Evolutionary conservation across 2,797 vertebrate genomes (phyloP), one percentile per base, ranked within the genome.

Genomic region (Peromyscus eremicus): DNA sequence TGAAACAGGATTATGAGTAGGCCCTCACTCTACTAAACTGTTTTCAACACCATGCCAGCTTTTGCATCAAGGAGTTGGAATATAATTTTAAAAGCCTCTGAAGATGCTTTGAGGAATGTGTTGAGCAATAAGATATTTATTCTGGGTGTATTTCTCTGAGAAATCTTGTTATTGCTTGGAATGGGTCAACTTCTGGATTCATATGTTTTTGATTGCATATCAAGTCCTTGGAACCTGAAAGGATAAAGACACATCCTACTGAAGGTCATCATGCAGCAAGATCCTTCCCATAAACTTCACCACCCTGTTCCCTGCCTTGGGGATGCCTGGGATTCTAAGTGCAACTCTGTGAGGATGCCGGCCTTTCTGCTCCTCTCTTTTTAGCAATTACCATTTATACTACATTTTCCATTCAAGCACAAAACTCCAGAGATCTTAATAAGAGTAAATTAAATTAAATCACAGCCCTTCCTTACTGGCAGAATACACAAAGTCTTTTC

Each of bases 91-190:
- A 94, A 77, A 92, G 80, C 55, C 89, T 92, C 87, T 93, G 46
- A 95, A 97, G 93, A 97, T 93, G 66, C 43, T 95, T 84, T 95
- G 70, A 97, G 89, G 84, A 96, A 93, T 95, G 84, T 75, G 49
- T 37, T 75, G 71, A 92, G 55, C 66, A 97, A 82, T 49, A 64
- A 94, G 66, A 95, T 96, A 52, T 94, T 97, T 95, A 87, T 34
- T 92, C 87, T 95, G 96, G 76, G 40, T 52, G 8, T 81, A 75
- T 88, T 93, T 91, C 89, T 70, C 76, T 95, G 57, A 62, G 95
- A 96, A 91, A 96, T 93, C 92, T 43, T 91, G 11, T 97, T 94
- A 49, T 77, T 92, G 64, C 84, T 93, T 93, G 87, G 95, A 68
- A 80, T 85, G 29, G 77, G 81, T 79, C 91, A 92, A 73, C n/a